These are phyloP conservation scores for Malurus leucopterus DNA, from an alignment of 2,797 vertebrate species.

Conservation along the genomic window DNA sequence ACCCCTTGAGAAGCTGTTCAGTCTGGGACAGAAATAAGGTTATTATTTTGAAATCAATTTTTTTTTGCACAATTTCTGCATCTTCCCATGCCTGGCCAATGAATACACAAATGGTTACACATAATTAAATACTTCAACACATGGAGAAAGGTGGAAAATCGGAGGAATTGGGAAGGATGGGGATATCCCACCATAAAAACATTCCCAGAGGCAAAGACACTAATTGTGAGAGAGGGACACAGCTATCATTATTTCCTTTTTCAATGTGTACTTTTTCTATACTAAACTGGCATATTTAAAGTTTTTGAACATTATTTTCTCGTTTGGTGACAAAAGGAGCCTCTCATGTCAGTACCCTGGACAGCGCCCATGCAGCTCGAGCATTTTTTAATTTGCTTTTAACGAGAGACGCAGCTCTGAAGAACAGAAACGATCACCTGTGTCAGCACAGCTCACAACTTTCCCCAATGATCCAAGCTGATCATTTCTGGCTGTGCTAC, in stretches of 20 bases:
- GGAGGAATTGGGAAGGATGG: fast-evolving
- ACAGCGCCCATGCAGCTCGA: fast-evolving
- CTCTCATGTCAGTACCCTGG: neutral
- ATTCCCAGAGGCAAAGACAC: neutral
- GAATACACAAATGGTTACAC: neutral
- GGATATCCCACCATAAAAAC: neutral
- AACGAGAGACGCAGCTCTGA: fast-evolving
- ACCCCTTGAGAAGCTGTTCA: neutral
- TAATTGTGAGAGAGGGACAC: no score
- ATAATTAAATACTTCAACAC: neutral
- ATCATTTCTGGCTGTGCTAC: neutral
- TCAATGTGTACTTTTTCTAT: neutral
- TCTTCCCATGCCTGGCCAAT: neutral
- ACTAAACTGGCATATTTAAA: neutral
- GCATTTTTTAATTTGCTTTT: fast-evolving
- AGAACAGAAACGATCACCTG: neutral
- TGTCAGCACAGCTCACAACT: neutral
- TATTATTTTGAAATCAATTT: neutral
- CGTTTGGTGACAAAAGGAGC: fast-evolving
- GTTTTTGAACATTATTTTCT: neutral
- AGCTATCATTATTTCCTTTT: neutral
- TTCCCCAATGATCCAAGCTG: neutral
- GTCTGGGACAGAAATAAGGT: neutral
- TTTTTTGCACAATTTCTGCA: neutral
- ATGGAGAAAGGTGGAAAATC: neutral